phyloP scores from a whole-genome alignment of 2,888 invertebrate genomes.

The Napeogenes inachia region DNA sequence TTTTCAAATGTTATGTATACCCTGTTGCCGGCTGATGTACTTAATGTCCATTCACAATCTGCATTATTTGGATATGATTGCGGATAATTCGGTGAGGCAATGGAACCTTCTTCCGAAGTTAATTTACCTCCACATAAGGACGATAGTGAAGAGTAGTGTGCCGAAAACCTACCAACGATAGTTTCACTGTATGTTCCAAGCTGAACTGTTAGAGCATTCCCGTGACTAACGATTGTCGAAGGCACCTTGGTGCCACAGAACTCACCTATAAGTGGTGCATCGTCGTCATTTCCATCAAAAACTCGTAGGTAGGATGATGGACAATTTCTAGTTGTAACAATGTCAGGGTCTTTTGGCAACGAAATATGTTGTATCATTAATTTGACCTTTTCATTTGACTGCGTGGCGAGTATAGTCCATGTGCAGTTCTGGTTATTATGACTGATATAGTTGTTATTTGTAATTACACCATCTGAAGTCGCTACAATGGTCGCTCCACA shows the following conservation, averaged over 20 bases:
- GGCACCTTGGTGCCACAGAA: slow-evolving; percentile 82
- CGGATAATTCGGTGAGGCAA: slow-evolving; percentile 93
- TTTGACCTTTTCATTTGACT: slow-evolving; percentile 80
- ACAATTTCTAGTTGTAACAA: slow-evolving; percentile 46
- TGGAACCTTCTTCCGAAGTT: slow-evolving; percentile 82
- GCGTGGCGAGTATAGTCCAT: slow-evolving; percentile 81
- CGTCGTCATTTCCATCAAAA: slow-evolving; percentile 81
- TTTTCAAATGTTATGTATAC: slow-evolving; percentile 80
- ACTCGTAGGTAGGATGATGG: slow-evolving; percentile 70
- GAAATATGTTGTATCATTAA: slow-evolving; percentile 81
- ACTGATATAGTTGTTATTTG: slow-evolving; percentile 50
- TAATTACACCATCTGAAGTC: slow-evolving; percentile 73
- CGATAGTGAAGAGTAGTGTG: slow-evolving; percentile 64
- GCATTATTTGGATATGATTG: slow-evolving; percentile 81
- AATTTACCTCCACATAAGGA: slow-evolving; percentile 90
- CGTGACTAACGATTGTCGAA: slow-evolving; percentile 82
- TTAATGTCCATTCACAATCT: slow-evolving; percentile 85
- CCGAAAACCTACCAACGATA: slow-evolving; percentile 54
- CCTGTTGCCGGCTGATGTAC: slow-evolving; percentile 80
- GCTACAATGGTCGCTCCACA: slow-evolving; percentile 84
- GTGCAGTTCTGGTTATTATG: slow-evolving; percentile 77
- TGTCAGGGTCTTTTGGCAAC: slow-evolving; percentile 46
- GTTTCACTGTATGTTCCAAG: slow-evolving; percentile 51
- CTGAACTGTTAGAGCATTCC: slow-evolving; percentile 78
- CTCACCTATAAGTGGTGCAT: slow-evolving; percentile 80